Percentiles rank a stretch among this genome's conserved stretches.
Evolutionary conservation across 2,113 vertebrate genomes (phyloP).

Genomic region (Cephalopholis sonnerati): DNA sequence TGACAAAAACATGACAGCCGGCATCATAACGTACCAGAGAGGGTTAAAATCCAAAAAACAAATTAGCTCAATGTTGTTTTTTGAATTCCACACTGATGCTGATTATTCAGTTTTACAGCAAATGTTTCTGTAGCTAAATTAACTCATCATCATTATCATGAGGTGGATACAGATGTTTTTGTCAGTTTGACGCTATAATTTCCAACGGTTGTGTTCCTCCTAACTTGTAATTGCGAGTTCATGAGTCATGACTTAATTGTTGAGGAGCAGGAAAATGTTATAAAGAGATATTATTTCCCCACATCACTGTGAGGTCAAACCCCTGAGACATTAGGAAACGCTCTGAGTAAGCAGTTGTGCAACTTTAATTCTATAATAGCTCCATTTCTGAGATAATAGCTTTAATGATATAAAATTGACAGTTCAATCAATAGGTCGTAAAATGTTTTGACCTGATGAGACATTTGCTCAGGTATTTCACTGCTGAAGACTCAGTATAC

Average conservation of each 20-base stretch:
- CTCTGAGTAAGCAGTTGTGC: constrained; percentile 14
- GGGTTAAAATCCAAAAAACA: background rate
- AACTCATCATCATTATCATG: constrained; percentile 30
- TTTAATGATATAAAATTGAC: background rate
- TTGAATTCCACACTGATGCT: background rate
- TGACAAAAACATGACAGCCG: no score
- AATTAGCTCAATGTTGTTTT: background rate
- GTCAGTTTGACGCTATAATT: constrained; percentile 43
- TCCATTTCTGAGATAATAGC: background rate
- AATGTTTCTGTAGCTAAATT: constrained; percentile 5
- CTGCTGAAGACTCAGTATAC: background rate
- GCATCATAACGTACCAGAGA: no score
- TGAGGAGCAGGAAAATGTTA: constrained; percentile 25
- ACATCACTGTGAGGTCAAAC: constrained; percentile 14
- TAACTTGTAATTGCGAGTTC: constrained; percentile 42
- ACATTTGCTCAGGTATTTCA: background rate
- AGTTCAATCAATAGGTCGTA: background rate
- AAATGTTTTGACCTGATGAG: background rate
- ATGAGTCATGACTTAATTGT: constrained; percentile 52
- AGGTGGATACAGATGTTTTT: constrained; percentile 32
- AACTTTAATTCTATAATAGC: constrained; percentile 36
- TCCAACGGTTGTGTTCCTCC: constrained; percentile 27
- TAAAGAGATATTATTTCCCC: constrained; percentile 36
- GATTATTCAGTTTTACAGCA: background rate
- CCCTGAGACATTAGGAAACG: background rate